Evolutionary conservation across 1,140 invertebrate genomes (phyloP).

Genomic region (Thaumetopoea pityocampa): DNA sequence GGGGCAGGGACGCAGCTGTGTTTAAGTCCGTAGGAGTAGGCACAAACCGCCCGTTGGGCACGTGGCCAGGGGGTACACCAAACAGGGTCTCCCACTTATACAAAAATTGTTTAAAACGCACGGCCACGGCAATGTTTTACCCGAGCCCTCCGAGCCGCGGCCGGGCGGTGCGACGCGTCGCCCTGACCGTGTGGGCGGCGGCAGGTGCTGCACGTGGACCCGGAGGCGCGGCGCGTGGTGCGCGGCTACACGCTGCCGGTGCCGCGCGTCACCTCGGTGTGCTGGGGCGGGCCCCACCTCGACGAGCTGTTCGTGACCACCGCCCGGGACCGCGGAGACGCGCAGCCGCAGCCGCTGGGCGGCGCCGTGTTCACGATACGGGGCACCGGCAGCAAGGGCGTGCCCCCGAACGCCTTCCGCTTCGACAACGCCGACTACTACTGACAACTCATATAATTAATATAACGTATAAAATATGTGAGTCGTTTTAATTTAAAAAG

Average conservation of each 20-base stretch:
- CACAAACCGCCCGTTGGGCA: too few relatives aligned
- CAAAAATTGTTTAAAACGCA: too few relatives aligned
- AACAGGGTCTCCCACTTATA: too few relatives aligned
- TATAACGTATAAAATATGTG: neutral
- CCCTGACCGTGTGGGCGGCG: too few relatives aligned
- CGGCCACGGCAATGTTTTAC: too few relatives aligned
- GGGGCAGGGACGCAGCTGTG: too few relatives aligned
- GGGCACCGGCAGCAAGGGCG: constrained; percentile 37
- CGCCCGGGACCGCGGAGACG: constrained; percentile 26
- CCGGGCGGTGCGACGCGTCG: too few relatives aligned
- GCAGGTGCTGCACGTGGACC: constrained; percentile 52
- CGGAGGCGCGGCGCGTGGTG: constrained; percentile 37
- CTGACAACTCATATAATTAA: constrained; percentile 17
- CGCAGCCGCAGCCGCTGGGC: constrained; percentile 24
- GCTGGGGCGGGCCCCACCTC: constrained; percentile 52
- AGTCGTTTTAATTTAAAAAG: constrained; percentile 1
- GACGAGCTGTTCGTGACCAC: constrained; percentile 57
- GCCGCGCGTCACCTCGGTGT: constrained; percentile 40
- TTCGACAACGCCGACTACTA: constrained; percentile 47
- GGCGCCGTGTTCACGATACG: constrained; percentile 55
- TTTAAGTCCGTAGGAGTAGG: too few relatives aligned
- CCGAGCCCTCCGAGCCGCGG: too few relatives aligned
- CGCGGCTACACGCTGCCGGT: constrained; percentile 49
- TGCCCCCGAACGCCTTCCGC: constrained; percentile 29
- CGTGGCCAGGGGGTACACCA: too few relatives aligned